phyloP scores from a whole-genome alignment of 35 echinoderm and acorn worm genomes.

The Amphiura filiformis region DNA sequence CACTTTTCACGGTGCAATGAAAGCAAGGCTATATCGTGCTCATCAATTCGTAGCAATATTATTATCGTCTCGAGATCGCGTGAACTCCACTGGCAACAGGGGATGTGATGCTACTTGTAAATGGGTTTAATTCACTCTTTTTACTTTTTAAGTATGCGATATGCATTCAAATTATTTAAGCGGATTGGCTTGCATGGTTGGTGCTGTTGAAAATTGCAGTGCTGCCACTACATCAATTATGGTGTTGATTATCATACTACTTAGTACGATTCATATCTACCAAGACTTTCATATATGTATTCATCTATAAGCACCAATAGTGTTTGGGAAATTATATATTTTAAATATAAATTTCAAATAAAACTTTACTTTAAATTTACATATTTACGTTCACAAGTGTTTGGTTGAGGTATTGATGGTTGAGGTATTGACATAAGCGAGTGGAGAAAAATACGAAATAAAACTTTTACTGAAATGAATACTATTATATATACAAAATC shows the following conservation, averaged over 20 bases:
- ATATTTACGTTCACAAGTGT: too few relatives aligned
- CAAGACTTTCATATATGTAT: too few relatives aligned
- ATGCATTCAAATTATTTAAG: slow-evolving; percentile 7
- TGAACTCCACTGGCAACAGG: slow-evolving; percentile 1
- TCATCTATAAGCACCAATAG: too few relatives aligned
- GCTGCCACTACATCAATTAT: background rate
- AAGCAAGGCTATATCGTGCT: background rate
- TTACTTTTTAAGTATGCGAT: background rate
- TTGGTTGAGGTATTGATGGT: too few relatives aligned
- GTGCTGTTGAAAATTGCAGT: background rate
- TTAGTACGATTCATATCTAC: background rate
- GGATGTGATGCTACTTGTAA: background rate
- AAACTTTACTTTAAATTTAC: too few relatives aligned
- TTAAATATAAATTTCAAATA: too few relatives aligned
- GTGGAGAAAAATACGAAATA: too few relatives aligned
- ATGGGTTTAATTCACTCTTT: background rate
- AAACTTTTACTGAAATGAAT: too few relatives aligned
- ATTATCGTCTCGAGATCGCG: background rate
- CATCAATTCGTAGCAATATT: slow-evolving; percentile 2
- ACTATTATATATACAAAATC: too few relatives aligned
- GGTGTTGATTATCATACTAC: background rate
- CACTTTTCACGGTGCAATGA: slow-evolving; percentile 6
- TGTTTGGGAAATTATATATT: too few relatives aligned
- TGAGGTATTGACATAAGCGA: too few relatives aligned
- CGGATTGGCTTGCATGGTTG: background rate